Conservation (phyloP, 2,113 vertebrate species). For the Seriola dumerili region DNA sequence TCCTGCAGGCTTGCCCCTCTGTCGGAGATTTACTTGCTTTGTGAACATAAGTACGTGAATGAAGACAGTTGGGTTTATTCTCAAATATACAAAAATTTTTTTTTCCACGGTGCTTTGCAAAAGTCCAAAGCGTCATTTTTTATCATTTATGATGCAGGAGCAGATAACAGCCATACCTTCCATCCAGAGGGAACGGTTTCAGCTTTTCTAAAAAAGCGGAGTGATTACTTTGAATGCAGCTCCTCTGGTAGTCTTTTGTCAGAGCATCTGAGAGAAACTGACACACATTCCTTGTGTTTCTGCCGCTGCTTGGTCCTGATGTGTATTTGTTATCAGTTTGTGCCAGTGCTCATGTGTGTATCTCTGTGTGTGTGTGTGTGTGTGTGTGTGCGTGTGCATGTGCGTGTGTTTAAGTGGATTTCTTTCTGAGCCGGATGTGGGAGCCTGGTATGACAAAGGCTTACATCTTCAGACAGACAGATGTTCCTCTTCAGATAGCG, state of each 20-base stretch:
- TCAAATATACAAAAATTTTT: background rate
- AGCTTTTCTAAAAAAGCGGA: conserved; percentile 46
- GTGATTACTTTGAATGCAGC: conserved; percentile 52
- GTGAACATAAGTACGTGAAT: conserved; percentile 25
- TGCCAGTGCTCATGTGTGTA: conserved; percentile 16
- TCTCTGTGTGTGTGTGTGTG: conserved; percentile 21
- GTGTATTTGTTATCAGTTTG: conserved; percentile 56
- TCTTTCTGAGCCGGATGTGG: conserved; percentile 56
- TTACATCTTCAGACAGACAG: conserved; percentile 69
- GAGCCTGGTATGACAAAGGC: conserved; percentile 63
- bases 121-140: conserved; percentile 47
- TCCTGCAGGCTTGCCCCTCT: conserved; percentile 47
- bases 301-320: conserved; percentile 41
- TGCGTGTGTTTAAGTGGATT: conserved; percentile 50
- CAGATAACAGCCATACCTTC: conserved; percentile 45
- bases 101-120: conserved; percentile 6
- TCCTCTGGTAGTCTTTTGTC: conserved; percentile 53
- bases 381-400: conserved; percentile 11
- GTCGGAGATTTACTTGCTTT: conserved; percentile 32
- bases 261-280: conserved; percentile 50
- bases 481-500: conserved; percentile 74
- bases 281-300: conserved; percentile 58
- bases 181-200: conserved; percentile 50
- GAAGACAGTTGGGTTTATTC: conserved; percentile 12
- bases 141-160: conserved; percentile 57